phyloP scores from a whole-genome alignment of 2,113 vertebrate genomes.

The Peromyscus polionotus region DNA sequence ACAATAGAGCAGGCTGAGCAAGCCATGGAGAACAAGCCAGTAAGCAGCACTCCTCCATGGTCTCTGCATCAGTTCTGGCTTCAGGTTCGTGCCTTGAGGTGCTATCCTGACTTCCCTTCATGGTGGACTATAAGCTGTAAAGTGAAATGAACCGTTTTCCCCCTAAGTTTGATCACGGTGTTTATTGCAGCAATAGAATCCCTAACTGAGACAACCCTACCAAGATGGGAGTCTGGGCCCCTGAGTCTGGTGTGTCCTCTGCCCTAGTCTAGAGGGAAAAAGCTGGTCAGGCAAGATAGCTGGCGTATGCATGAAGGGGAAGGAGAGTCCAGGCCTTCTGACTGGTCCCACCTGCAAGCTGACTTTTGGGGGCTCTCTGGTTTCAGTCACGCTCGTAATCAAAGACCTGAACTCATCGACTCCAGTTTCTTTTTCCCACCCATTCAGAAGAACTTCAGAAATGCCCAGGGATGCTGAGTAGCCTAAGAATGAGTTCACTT shows the following conservation, averaged over 20 bases:
- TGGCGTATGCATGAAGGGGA: no score
- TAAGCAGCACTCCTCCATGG: background rate
- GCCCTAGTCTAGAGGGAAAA: background rate
- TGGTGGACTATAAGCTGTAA: background rate
- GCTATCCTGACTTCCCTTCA: background rate
- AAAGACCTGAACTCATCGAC: slow-evolving; percentile 19
- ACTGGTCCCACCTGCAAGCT: background rate
- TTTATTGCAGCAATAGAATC: background rate
- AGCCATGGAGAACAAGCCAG: background rate
- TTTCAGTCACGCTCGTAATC: slow-evolving; percentile 8
- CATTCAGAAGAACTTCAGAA: slow-evolving; percentile 33
- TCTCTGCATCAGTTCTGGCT: background rate
- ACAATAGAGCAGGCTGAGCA: background rate
- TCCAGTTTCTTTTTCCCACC: slow-evolving; percentile 47
- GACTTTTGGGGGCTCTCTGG: background rate
- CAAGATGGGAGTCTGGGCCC: background rate
- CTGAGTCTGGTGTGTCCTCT: background rate
- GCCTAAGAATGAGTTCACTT: slow-evolving; percentile 25
- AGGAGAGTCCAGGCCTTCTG: background rate
- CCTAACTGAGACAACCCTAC: background rate
- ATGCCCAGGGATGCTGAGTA: background rate
- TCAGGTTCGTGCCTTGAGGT: background rate
- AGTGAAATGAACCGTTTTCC: background rate
- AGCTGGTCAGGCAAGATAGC: background rate
- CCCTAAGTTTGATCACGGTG: background rate